Evolutionary conservation across 2,797 vertebrate species (phyloP), one percentile per base, ranked within the genome.

Genomic region (Microcaecilia unicolor): DNA sequence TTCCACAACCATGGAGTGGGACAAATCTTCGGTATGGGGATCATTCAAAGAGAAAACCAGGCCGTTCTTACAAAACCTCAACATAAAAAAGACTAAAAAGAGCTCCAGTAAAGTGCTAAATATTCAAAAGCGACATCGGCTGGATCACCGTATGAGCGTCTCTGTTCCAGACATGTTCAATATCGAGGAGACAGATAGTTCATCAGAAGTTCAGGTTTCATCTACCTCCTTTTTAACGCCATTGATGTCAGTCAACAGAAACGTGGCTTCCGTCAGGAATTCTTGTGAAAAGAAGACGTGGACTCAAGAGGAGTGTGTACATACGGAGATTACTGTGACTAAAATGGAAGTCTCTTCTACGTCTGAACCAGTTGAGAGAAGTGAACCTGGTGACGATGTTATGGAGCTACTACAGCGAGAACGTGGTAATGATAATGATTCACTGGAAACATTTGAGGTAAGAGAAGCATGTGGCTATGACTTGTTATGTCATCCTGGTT

Each of bases 11-110:
- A 85, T 85, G 81, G 77, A 85, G 57, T 64, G 77, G 47, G 80
- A 85, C 29, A 85, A 83, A 31, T 33, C 58, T 0, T 78, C 83
- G 0, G 75, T 85, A 4, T 85, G 83, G 83, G 81, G 51, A 18
- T 78, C 83, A 6, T 42, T 85, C 6, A 85, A 84, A 3, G 60
- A 83, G 54, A 71, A 73, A 38, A 83, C 81, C 1, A 65, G 55
- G 23, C 81, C 83, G 0, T 47, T 83, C 43, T 29, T 84, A 23
- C 67, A 49, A 6, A 85, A 74, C 44, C 29, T 85, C 11, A 70
- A 67, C 0, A 67, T 71, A 52, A 81, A 23, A 48, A 83, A 28
- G 51, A 45, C 44, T 0, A 83, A 74, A 37, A 84, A 71, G 50
- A 67, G 25, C 8, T 26, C 61, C 1, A 33, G 23, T 10, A 79